Percentiles rank a stretch among this genome's conserved stretches.
phyloP scores from a whole-genome alignment of 2,113 vertebrate species.

The Rhinoptilus africanus region DNA sequence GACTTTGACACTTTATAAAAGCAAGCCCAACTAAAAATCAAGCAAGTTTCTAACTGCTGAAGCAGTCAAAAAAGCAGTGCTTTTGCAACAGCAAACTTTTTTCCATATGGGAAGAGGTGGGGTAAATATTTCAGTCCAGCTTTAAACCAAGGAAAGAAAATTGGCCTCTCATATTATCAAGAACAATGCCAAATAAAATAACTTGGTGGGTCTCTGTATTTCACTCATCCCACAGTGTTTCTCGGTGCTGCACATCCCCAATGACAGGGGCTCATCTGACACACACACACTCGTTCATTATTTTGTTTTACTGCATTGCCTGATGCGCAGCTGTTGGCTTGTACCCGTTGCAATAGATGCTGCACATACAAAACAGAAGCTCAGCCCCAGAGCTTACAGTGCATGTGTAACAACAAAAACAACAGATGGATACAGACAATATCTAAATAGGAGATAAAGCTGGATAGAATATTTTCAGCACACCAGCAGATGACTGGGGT shows the following conservation, averaged over 20 bases:
- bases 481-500: background rate
- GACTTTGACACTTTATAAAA: background rate
- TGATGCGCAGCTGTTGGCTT: background rate
- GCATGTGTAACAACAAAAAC: background rate
- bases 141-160: background rate
- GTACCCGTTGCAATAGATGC: background rate
- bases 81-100: background rate
- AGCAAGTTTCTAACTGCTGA: background rate
- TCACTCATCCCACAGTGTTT: background rate
- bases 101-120: background rate
- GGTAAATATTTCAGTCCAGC: background rate
- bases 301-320: background rate
- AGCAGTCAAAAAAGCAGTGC: background rate
- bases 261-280: background rate
- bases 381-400: background rate
- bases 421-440: background rate
- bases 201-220: background rate
- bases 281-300: background rate
- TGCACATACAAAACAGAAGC: background rate
- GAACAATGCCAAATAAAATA: background rate
- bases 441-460: background rate
- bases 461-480: background rate
- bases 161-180: background rate
- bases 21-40: background rate
- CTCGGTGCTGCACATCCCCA: background rate